phyloP scores from a whole-genome alignment of 2,113 vertebrate genomes.

The Sinocyclocheilus rhinocerous region DNA sequence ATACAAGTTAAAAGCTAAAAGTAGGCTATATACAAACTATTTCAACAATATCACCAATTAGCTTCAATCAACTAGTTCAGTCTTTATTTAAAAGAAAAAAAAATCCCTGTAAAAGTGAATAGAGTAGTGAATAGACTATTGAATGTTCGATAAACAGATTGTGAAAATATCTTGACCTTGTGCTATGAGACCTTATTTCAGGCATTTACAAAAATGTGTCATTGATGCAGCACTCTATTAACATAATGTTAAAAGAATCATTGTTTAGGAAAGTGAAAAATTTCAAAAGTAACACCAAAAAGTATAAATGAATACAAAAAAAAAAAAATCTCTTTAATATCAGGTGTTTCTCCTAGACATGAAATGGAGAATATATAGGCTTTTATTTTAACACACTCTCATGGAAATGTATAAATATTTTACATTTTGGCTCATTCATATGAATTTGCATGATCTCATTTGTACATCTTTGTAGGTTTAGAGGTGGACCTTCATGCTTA shows the following conservation, averaged over 20 bases:
- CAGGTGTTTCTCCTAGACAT: neutral
- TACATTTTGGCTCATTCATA: neutral
- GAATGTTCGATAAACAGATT: neutral
- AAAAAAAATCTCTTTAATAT: neutral
- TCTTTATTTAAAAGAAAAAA: neutral
- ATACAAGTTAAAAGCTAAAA: neutral
- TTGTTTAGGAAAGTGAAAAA: neutral
- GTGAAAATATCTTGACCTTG: neutral
- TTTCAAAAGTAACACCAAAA: neutral
- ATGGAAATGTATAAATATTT: neutral
- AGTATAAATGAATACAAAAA: neutral
- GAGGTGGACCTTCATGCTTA: neutral
- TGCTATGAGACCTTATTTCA: too few relatives aligned
- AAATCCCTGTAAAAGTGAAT: neutral
- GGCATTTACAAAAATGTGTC: too few relatives aligned
- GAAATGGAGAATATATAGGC: neutral
- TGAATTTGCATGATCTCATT: neutral
- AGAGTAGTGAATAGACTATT: neutral
- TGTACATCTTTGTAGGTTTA: neutral
- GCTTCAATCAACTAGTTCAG: neutral
- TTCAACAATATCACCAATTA: neutral
- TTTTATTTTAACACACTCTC: neutral
- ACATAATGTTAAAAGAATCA: neutral
- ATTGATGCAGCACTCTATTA: neutral
- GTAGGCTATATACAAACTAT: too few relatives aligned